phyloP scores from a whole-genome alignment of 2,113 vertebrate species.

The Mesembrinibis cayennensis region DNA sequence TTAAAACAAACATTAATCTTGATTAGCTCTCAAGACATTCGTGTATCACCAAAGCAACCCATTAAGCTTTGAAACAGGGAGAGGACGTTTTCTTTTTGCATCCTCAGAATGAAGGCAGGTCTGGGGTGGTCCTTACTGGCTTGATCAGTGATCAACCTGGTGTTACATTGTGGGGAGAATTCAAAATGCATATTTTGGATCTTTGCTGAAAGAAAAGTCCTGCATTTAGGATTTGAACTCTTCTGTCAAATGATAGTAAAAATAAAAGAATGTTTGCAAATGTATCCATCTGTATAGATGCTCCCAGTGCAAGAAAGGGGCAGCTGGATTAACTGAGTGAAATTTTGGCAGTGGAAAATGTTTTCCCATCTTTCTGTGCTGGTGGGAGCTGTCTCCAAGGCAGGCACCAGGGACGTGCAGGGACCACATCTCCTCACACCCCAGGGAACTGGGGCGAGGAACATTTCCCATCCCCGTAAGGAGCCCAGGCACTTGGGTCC shows the following conservation, averaged over 20 bases:
- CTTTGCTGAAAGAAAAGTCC: neutral
- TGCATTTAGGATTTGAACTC: neutral
- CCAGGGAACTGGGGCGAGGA: neutral
- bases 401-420: neutral
- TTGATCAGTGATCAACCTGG: neutral
- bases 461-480: neutral
- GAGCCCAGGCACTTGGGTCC: neutral
- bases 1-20: neutral
- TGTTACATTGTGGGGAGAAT: neutral
- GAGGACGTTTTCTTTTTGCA: neutral
- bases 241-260: neutral
- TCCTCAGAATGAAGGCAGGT: neutral
- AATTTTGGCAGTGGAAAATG: neutral
- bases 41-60: neutral
- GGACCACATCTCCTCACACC: neutral
- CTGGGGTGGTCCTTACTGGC: neutral
- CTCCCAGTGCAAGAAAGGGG: neutral
- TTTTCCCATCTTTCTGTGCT: neutral
- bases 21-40: neutral
- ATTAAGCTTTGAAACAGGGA: neutral
- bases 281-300: neutral
- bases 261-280: neutral
- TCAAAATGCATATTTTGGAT: rapidly evolving
- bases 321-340: neutral
- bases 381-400: neutral